Conservation (phyloP, 2,888 invertebrate species). For the Spisula solida region DNA sequence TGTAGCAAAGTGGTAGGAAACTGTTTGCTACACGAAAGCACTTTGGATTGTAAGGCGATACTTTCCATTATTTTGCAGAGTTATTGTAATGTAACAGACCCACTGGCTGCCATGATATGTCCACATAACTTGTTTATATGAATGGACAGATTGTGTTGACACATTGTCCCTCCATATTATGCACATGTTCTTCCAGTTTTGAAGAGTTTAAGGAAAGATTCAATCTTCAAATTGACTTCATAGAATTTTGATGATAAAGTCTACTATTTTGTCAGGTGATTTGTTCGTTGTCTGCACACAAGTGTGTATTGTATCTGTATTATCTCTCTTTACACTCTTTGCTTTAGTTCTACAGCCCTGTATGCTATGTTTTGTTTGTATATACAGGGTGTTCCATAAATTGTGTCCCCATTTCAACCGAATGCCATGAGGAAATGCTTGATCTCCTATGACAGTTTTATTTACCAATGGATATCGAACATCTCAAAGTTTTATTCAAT, state of each 20-base stretch:
- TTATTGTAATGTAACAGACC: too few relatives aligned
- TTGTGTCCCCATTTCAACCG: too few relatives aligned
- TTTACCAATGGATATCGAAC: too few relatives aligned
- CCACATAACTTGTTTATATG: neutral
- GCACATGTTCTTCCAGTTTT: slow-evolving; percentile 76
- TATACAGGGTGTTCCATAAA: too few relatives aligned
- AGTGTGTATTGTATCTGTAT: neutral
- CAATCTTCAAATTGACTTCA: slow-evolving; percentile 77
- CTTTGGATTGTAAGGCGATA: too few relatives aligned
- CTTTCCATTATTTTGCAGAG: too few relatives aligned
- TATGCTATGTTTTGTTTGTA: slow-evolving; percentile 1
- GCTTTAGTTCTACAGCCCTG: neutral
- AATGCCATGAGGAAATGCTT: too few relatives aligned
- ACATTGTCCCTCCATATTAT: neutral
- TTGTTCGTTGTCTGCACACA: slow-evolving; percentile 62
- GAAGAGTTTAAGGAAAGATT: slow-evolving; percentile 82
- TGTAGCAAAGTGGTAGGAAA: too few relatives aligned
- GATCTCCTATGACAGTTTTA: too few relatives aligned
- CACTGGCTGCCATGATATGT: too few relatives aligned
- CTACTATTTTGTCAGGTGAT: slow-evolving; percentile 69
- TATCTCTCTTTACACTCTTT: neutral
- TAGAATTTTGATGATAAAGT: slow-evolving; percentile 69
- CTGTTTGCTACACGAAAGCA: too few relatives aligned
- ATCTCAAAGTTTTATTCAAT: too few relatives aligned
- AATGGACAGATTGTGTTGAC: neutral